Percentiles rank a stretch among this genome's conserved stretches.
Conservation (phyloP, 2,888 invertebrate species). For the Leptarthrus brevirostris region DNA sequence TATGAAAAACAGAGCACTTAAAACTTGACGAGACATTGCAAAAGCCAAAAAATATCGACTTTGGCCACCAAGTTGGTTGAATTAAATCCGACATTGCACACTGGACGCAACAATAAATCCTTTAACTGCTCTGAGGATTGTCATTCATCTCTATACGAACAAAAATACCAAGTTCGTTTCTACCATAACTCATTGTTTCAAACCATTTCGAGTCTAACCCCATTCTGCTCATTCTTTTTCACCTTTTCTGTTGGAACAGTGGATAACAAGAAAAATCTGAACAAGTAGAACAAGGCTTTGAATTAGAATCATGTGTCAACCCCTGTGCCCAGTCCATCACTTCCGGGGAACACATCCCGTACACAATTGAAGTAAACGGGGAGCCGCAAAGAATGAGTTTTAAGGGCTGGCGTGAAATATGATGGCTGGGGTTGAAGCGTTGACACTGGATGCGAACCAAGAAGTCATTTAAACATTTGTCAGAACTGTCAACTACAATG, state of each 20-base stretch:
- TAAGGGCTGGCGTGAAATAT: conserved; percentile 47
- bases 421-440: conserved; percentile 41
- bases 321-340: conserved; percentile 16
- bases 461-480: conserved; percentile 59
- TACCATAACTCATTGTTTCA: conserved; percentile 10
- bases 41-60: neutral
- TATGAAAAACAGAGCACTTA: neutral
- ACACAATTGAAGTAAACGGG: conserved; percentile 41
- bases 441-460: conserved; percentile 46
- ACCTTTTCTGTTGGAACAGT: neutral
- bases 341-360: conserved; percentile 41
- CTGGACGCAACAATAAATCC: conserved; percentile 33
- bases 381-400: conserved; percentile 41
- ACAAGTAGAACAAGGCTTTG: conserved; percentile 31
- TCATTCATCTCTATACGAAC: conserved; percentile 1
- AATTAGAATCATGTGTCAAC: conserved; percentile 44
- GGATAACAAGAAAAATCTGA: conserved; percentile 47
- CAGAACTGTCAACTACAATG: conserved; percentile 61
- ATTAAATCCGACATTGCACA: neutral
- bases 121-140: conserved; percentile 7
- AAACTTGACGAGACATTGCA: neutral
- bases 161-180: neutral
- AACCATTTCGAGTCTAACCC: neutral
- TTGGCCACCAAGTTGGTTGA: conserved; percentile 6
- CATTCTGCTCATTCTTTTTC: neutral